Evolutionary conservation across 2,888 invertebrate species (phyloP).

Genomic region (Heliconius cydno): DNA sequence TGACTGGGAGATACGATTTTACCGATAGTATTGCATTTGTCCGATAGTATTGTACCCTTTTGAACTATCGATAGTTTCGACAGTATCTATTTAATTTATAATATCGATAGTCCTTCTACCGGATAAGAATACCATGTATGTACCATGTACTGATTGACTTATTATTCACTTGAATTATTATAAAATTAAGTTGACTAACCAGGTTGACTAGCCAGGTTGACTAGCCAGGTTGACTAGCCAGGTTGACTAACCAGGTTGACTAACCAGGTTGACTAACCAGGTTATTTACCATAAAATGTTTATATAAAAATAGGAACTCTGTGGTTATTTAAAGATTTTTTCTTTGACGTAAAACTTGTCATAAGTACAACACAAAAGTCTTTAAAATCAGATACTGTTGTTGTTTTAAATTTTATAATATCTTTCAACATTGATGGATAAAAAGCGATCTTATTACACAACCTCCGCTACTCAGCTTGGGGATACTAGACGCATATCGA

Average conservation of each 20-base stretch:
- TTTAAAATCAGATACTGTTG: not conserved
- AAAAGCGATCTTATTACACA: constrained; percentile 47
- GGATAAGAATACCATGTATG: constrained; percentile 37
- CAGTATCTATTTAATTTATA: too few relatives aligned
- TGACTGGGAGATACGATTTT: too few relatives aligned
- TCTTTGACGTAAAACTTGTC: not conserved
- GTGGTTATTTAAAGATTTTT: not conserved
- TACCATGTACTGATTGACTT: not conserved
- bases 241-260: too few relatives aligned
- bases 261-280: too few relatives aligned
- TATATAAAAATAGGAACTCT: not conserved
- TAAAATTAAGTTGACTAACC: too few relatives aligned
- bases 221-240: too few relatives aligned
- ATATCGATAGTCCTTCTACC: too few relatives aligned
- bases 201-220: too few relatives aligned
- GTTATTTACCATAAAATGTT: not conserved
- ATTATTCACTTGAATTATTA: not conserved
- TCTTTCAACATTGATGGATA: constrained; percentile 49
- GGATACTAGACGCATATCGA: constrained; percentile 33
- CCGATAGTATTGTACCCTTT: too few relatives aligned
- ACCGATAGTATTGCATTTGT: too few relatives aligned
- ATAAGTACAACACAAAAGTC: not conserved
- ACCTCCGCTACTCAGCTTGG: constrained; percentile 26
- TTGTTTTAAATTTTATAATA: not conserved
- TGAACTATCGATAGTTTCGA: too few relatives aligned